Base-by-base conservation (phyloP, 2,888 invertebrate species). In the Aethes cnicana region DNA sequence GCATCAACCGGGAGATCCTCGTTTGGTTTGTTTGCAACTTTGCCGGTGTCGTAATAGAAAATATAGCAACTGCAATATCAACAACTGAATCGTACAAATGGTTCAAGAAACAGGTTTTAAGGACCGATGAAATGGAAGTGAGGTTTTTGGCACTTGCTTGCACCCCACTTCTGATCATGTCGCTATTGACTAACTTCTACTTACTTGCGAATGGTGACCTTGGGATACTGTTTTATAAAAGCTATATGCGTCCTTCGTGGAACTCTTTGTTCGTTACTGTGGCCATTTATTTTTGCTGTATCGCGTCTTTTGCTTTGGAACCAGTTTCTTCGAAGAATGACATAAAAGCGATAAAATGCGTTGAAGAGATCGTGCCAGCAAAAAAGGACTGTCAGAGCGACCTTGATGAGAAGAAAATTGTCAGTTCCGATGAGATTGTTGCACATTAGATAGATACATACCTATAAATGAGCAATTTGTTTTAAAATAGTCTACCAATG, bases 1-100 rank as follows among this genome's bases (percentile, higher is more conserved):
- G 97, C 23, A 92, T 94, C 36, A 92, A 94, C 54, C 84, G 86
- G 57, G 93, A 93, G 64, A 93, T 98, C 59, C 92, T 97, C 54
- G 84, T 96, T 48, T 98, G 98, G 98, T 92, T 95, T n/a, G 64
- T 92, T 6, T 81, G 97, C n/a, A 98, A 98, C 84, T 97, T 94
- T 72, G 58, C 94, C 3, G 97, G 96, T 21, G 90, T 98, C 36
- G 84, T 92, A 7, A 72, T 95, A 9, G 98, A 98, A 83, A 91
- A 92, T 62, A 49, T 92, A 8, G 92, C 91, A 1, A 92, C 87
- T 70, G 63, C 72, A 14, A 54, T 92, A 21, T 87, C 91, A 4
- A 72, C 77, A 42, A 86, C 83, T 30, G 68, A 77, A 23, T 64
- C 62, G 16, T 93, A 92, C 71, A 74, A 73, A 47, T 68, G 69